Evolutionary conservation across 1,140 invertebrate species (phyloP), one percentile per base, ranked within the genome.

Genomic region (Drosophila mauritiana): DNA sequence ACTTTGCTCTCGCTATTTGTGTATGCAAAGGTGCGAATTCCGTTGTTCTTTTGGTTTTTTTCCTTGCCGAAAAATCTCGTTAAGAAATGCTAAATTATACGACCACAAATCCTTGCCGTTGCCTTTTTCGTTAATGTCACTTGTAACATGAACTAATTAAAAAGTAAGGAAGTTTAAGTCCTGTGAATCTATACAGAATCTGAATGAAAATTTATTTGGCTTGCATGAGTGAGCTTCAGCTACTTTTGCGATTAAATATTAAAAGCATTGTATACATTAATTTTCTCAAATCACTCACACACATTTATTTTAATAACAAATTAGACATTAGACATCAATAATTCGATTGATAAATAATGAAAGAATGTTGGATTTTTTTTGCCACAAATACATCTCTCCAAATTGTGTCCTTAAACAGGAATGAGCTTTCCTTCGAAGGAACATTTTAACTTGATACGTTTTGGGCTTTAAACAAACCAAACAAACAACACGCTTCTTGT

Each of bases 11-110:
- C 36, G 37, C 84, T 89, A 72, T 84, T 88, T 88, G 77, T 61
- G 84, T 84, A 88, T 88, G 84, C 84, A 88, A 88, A 88, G 84
- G 84, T 88, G 84, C 80, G 39, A 89, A 89, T 84, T 88, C 61
- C 76, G 62, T 63, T 58, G 67, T 49, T 51, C 45, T 67, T 72
- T 82, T 82, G 34, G 72, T 78, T 82, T 68, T 61, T 22, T 55
- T 27, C 22, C 36, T 39, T 39, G 0, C 37, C 27, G 46, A 55
- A 51, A 81, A 85, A 86, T 86, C 82, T 85, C 63, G 84, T 89
- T 84, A 88, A 80, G 80, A 83, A 88, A 88, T 86, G 78, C 82
- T 82, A 89, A 88, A 88, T 88, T 83, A 88, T 84, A 84, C 84
- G 67, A 67, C 83, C 84, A 74, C 84, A 89, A 89, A 81, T 88